Evolutionary conservation across 2,797 vertebrate species (phyloP).

Genomic region (Chelonia mydas): DNA sequence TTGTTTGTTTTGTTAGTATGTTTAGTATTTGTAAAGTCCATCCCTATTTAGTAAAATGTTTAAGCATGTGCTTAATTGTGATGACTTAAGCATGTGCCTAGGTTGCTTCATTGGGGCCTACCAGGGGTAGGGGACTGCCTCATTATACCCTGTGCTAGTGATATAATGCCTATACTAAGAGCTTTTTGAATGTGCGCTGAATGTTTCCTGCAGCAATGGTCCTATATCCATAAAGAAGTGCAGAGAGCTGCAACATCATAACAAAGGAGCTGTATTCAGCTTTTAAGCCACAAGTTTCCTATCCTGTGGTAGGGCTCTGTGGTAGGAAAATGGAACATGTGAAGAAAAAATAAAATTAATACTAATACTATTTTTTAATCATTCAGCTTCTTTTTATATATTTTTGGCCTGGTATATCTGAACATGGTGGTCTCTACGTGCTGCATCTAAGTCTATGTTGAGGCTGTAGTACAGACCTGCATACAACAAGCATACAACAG

Average conservation of each 20-base stretch:
- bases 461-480: background rate
- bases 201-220: background rate
- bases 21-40: background rate
- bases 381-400: fast-evolving
- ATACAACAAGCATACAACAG: background rate
- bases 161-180: background rate
- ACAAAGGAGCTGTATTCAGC: background rate
- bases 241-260: background rate
- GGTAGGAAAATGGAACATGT: background rate
- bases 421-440: background rate
- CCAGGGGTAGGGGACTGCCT: background rate
- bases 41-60: background rate
- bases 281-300: background rate
- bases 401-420: background rate
- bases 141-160: background rate
- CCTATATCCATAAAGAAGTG: background rate
- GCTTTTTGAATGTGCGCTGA: background rate
- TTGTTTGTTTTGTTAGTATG: background rate
- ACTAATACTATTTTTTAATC: background rate
- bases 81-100: background rate
- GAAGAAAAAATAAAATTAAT: background rate
- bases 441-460: background rate
- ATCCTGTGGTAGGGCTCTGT: background rate
- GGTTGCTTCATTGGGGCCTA: background rate
- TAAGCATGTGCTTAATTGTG: background rate